Percentiles rank a stretch among this genome's conserved stretches.
phyloP scores from a whole-genome alignment of 1,140 invertebrate species.

The Cheumatopsyche charites region DNA sequence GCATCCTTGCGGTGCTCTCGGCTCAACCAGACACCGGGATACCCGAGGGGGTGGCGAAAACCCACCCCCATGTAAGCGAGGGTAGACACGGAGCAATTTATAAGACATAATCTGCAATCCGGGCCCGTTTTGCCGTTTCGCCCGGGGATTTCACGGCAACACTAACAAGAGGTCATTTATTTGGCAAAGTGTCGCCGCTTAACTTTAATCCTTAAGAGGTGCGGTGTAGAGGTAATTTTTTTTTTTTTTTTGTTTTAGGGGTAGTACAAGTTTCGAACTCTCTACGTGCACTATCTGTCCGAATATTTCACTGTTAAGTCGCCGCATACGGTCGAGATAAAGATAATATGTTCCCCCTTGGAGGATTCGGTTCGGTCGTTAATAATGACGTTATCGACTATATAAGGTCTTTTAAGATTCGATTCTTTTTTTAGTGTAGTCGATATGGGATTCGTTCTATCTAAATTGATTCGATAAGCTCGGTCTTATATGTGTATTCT shows the following conservation, averaged over 20 bases:
- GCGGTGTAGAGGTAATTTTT: neutral
- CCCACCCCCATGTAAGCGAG: no score
- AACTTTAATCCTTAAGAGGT: constrained; percentile 41
- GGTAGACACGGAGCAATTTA: constrained; percentile 43
- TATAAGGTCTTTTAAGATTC: no score
- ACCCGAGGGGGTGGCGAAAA: no score
- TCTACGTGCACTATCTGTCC: neutral
- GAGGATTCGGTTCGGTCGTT: neutral
- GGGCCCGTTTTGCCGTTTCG: constrained; percentile 24
- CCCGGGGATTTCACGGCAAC: constrained; percentile 32
- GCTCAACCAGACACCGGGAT: no score
- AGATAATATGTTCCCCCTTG: neutral
- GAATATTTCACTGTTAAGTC: no score
- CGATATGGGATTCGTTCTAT: no score
- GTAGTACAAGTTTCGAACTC: neutral
- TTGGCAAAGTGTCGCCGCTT: constrained; percentile 45
- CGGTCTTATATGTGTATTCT: no score
- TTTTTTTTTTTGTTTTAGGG: neutral
- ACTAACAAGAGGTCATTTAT: constrained; percentile 48
- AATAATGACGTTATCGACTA: constrained; percentile 7
- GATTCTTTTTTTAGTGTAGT: no score
- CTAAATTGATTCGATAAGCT: no score
- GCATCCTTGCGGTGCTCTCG: no score
- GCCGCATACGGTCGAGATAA: neutral
- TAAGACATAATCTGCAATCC: constrained; percentile 46